These are phyloP conservation scores for Toxotes chatareus DNA, from an alignment of 2,113 vertebrate species.

Conservation along the genomic window DNA sequence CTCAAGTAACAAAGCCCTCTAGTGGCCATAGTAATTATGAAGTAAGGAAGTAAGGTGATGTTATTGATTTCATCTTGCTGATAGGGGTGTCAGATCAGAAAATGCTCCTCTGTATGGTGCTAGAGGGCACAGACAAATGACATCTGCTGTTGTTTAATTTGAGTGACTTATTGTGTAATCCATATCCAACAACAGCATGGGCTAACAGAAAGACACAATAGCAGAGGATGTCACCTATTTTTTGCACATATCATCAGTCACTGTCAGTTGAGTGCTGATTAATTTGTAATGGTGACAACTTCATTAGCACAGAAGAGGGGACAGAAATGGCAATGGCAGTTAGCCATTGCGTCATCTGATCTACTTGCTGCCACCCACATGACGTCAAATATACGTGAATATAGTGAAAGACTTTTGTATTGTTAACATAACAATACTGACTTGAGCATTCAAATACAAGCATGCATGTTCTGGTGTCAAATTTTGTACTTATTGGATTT, in stretches of 20 bases:
- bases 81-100: neutral
- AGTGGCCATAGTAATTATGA: neutral
- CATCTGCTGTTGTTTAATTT: neutral
- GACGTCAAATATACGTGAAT: slow-evolving; percentile 30
- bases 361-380: slow-evolving; percentile 15
- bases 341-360: slow-evolving; percentile 28
- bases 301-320: slow-evolving; percentile 30
- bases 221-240: slow-evolving; percentile 26
- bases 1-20: neutral
- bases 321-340: slow-evolving; percentile 17
- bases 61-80: neutral
- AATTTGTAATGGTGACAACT: slow-evolving; percentile 49
- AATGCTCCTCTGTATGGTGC: neutral
- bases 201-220: slow-evolving; percentile 10
- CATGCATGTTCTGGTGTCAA: neutral
- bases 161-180: neutral
- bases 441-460: neutral
- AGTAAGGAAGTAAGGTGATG: neutral
- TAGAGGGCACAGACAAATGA: neutral
- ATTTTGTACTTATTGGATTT: neutral
- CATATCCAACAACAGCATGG: neutral
- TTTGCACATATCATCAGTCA: slow-evolving; percentile 15
- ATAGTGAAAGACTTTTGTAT: neutral
- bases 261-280: slow-evolving; percentile 42
- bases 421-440: neutral